These are phyloP conservation scores for Alitta virens DNA, from an alignment of 2,888 invertebrate genomes.

Conservation along the genomic window DNA sequence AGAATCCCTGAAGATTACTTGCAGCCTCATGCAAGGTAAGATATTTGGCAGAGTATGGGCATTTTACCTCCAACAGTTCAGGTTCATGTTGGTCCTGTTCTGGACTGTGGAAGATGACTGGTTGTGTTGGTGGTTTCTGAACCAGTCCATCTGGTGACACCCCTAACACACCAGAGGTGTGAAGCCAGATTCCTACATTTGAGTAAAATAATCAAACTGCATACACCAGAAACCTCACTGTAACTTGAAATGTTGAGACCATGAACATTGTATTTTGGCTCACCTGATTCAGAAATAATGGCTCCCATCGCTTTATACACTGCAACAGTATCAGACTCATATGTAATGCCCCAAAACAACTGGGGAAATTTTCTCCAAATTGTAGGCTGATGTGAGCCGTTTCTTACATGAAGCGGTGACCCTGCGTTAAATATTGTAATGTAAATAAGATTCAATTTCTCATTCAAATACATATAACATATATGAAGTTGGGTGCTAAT, in stretches of 20 bases:
- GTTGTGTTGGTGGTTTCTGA: too few species aligned
- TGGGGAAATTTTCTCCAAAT: background rate
- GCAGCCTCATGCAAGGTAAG: background rate
- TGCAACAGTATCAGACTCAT: background rate
- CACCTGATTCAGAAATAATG: background rate
- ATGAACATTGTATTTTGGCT: background rate
- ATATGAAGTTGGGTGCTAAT: too few species aligned
- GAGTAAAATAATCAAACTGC: background rate
- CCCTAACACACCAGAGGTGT: background rate
- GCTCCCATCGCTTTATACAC: background rate
- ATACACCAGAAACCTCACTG: too few species aligned
- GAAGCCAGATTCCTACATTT: slow-evolving; percentile 1
- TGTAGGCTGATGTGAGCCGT: background rate
- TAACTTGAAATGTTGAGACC: background rate
- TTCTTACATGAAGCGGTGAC: background rate
- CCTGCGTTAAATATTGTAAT: background rate
- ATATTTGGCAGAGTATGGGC: background rate
- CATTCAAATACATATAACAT: too few species aligned
- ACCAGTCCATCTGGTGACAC: background rate
- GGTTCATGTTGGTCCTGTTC: background rate
- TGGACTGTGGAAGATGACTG: background rate
- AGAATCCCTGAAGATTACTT: background rate
- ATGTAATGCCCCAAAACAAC: background rate
- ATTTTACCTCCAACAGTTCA: slow-evolving; percentile 9
- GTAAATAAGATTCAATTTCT: background rate